Base-by-base conservation (phyloP, 2,113 vertebrate genomes). In the Lagopus leucura region DNA sequence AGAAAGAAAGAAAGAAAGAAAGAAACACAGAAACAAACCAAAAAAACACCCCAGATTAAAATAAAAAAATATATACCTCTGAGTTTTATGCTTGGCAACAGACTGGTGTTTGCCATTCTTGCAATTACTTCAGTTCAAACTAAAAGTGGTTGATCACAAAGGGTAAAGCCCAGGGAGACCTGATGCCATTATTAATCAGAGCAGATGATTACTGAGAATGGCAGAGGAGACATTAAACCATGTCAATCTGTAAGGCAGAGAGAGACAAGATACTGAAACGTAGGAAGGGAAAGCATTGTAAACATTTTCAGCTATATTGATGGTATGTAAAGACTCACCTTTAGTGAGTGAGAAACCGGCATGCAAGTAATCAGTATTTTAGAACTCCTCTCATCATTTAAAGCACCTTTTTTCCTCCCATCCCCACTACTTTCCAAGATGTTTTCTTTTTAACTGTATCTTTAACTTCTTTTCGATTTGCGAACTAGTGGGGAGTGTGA, bases 121-220 rank as follows among this genome's bases (percentile, higher is more conserved):
- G 38, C 55, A 20, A 47, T 65, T 86, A 50, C 71, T 90, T 45
- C 43, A 77, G 85, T 88, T 42, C 38, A 74, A 85, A 90, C 86
- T 90, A 90, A 89, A 91, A 82, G 74, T 18, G 72, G 36, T 20
- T 70, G 73, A 18, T 38, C 72, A 89, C 40, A 72, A 81, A 96
- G 81, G 69, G 40, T 38, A 87, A 93, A 87, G 65, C 54, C 63
- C 36, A 69, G 34, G 69, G 65, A 85, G 28, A 89, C 13, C n/a
- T 27, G 24, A 11, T 92, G 82, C 40, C 30, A 22, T 58, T 58
- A 73, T 32, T 64, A 91, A 91, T 91, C 3, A 11, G 27, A 89
- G 34, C 48, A 69, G 52, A 91, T 67, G 42, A 87, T 86, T 70
- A 95, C 61, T 54, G 71, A 85, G 25, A 82, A 61, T 19, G 32